Percentiles rank a stretch among this genome's conserved stretches.
These are phyloP conservation scores for Pelobates cultripes DNA, from an alignment of 2,797 vertebrate genomes.

Conservation along the genomic window DNA sequence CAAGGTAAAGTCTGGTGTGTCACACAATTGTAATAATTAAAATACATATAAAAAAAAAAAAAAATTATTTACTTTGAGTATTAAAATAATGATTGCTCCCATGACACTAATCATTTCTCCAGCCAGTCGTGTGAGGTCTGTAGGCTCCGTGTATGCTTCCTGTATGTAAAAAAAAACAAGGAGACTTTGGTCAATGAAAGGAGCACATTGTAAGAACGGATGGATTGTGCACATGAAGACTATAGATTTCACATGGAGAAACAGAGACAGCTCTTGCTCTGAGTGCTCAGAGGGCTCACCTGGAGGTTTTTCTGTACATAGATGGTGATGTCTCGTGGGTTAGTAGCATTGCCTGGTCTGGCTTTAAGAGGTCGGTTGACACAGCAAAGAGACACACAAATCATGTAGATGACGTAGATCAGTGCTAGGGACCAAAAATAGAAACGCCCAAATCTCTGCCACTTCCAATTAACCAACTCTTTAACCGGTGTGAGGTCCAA, in stretches of 20 bases:
- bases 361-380: slow-evolving; percentile 86
- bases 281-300: slow-evolving; percentile 11
- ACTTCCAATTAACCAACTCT: slow-evolving; percentile 91
- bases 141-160: slow-evolving; percentile 76
- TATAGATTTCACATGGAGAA: too few species aligned
- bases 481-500: slow-evolving; percentile 80
- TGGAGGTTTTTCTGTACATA: slow-evolving; percentile 81
- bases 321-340: slow-evolving; percentile 77
- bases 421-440: slow-evolving; percentile 88
- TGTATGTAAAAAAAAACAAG: slow-evolving; percentile 57
- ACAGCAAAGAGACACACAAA: slow-evolving; percentile 88
- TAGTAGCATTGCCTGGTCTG: slow-evolving; percentile 74
- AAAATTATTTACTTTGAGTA: slow-evolving; percentile 73
- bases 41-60: too few species aligned
- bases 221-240: too few species aligned
- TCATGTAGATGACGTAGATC: slow-evolving; percentile 88
- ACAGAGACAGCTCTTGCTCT: too few species aligned
- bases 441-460: slow-evolving; percentile 88
- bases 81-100: slow-evolving; percentile 77
- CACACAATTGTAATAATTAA: too few species aligned
- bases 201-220: too few species aligned
- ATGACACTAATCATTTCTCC: slow-evolving; percentile 81
- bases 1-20: too few species aligned
- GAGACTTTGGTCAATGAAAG: neutral
- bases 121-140: slow-evolving; percentile 73